Percentiles rank a stretch among this genome's conserved stretches.
Conservation (phyloP, 2,888 invertebrate genomes). For the Slavum lentiscoides region DNA sequence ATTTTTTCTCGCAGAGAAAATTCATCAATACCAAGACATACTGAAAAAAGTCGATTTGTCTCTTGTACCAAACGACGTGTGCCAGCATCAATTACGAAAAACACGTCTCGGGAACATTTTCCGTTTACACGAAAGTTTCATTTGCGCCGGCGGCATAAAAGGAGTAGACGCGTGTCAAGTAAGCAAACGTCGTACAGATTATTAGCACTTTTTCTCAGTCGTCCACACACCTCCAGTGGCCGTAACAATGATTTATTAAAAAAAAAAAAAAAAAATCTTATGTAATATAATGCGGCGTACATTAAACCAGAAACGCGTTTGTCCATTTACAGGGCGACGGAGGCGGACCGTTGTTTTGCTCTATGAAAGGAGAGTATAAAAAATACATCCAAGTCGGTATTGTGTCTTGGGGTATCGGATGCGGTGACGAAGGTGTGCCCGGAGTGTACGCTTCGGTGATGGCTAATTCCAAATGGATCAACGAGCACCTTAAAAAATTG, state of each 20-base stretch:
- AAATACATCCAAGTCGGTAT: conserved; percentile 83
- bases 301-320: too few relatives aligned
- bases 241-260: too few relatives aligned
- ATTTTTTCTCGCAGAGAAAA: conserved; percentile 41
- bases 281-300: too few relatives aligned
- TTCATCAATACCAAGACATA: conserved; percentile 70
- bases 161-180: conserved; percentile 76
- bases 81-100: conserved; percentile 66
- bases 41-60: conserved; percentile 75
- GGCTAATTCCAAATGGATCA: conserved; percentile 85
- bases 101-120: conserved; percentile 72
- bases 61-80: conserved; percentile 67
- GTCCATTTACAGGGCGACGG: conserved; percentile 71
- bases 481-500: conserved; percentile 54
- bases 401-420: conserved; percentile 93
- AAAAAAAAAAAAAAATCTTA: too few relatives aligned
- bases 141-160: conserved; percentile 77
- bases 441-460: conserved; percentile 86
- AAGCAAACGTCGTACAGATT: conserved; percentile 55
- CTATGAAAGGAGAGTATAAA: conserved; percentile 68
- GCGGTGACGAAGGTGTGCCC: conserved; percentile 83
- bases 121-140: conserved; percentile 70
- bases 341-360: conserved; percentile 87
- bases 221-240: too few relatives aligned
- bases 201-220: not conserved